Evolutionary conservation across 2,113 vertebrate genomes (phyloP), one percentile per base, ranked within the genome.

Genomic region (Xenopus laevis): DNA sequence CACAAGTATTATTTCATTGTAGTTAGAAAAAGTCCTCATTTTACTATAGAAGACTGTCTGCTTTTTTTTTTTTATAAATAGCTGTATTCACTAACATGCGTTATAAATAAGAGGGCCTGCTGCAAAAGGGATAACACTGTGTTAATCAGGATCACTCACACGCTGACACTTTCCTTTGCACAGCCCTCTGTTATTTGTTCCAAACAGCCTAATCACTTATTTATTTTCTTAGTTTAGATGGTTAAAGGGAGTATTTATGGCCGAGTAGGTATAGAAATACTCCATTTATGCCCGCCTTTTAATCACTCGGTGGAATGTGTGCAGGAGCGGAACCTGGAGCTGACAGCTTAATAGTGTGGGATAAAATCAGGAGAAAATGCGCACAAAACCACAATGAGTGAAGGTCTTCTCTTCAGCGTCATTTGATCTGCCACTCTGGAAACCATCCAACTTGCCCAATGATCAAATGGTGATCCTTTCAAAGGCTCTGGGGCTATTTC

Each of bases 401-500:
- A 62, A 13, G 13, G 40, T 50, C 58, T 71, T 62, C 40, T 61
- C 15, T 44, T 52, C 18, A 45, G 7, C n/a, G 46, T 13, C 15
- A 50, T 50, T 23, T 47, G 55, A 60, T 71, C 33, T 61, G 57
- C 45, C 45, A 20, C 10, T 46, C 55, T 59, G 57, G 40, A 61
- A 71, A 62, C 69, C 69, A 50, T 59, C 58, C 57, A 61, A 71
- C 20, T 9, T 55, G 23, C 7, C 17, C 27, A 55, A 3, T 55
- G 67, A 55, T 69, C 67, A 69, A 33, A 17, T 71, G 44, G 20
- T 61, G 50, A 71, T 47, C 69, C 69, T 61, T 61, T 61, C 69
- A 59, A 59, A 69, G 33, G 47, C 52, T 53, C 1, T 55, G 0
- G 16, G 67, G 17, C n/a, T 10, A 17, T 30, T 40, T n/a, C 16